Evolutionary conservation across 1,140 invertebrate species (phyloP), one percentile per base, ranked within the genome.

Genomic region (Drosophila tristis): DNA sequence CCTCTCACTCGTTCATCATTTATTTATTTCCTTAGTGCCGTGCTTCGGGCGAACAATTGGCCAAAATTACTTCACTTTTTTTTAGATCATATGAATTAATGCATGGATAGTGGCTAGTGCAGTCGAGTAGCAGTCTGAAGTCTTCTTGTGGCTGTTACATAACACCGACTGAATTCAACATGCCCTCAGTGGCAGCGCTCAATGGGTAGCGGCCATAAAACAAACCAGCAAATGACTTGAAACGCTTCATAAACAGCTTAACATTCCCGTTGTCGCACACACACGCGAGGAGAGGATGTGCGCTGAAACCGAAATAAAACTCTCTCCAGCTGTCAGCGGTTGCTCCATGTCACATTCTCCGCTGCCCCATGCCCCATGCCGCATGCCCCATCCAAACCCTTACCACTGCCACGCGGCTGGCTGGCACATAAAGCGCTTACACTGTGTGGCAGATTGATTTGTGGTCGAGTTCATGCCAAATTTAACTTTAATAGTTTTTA

Each of bases 401-500:
- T 48, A 54, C 29, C 72, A 47, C 26, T 48, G 54, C 25, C 72
- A 50, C 26, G 16, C 55, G n/a, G 29, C 23, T 48, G 23, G 48
- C 31, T 35, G 44, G 45, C 61, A 53, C 56, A 80, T 80, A 78
- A 78, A 81, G 81, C 78, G 74, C 82, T 81, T 81, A 81, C 68
- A 54, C 78, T 73, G 78, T 86, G 81, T 81, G 82, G 78, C 82
- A 86, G 82, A 86, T 86, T 86, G 82, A 86, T 86, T 86, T 86
- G 82, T 86, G 82, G 82, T 87, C 82, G 82, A 82, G 82, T 87
- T 87, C 82, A 86, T 86, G 82, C 82, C 82, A 86, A 86, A 86
- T 86, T 86, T 86, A 86, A 86, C 82, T 86, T 86, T 86, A 86
- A 86, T 86, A 86, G 82, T 86, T 86, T 86, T 86, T 86, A 86